Conservation (phyloP, 1,140 invertebrate species). For the Drosophila sturtevanti region DNA sequence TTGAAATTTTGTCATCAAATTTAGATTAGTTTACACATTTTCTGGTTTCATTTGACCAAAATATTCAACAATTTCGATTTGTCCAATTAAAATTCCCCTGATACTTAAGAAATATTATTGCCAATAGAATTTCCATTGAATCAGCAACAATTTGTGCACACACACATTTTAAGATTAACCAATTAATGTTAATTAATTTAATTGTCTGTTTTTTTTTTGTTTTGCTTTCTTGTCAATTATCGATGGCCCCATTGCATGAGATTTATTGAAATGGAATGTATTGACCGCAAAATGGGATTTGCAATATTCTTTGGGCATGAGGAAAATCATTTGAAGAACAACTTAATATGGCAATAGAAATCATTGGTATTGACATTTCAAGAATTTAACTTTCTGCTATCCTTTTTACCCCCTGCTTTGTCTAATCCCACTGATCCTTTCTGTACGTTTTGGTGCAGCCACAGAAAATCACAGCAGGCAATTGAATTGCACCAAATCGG, state of each 20-base stretch:
- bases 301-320: background rate
- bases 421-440: background rate
- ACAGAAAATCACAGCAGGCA: conserved; percentile 50
- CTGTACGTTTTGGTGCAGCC: conserved; percentile 14
- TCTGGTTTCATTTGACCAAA: background rate
- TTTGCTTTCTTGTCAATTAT: background rate
- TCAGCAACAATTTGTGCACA: background rate
- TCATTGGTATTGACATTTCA: background rate
- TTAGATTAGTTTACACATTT: background rate
- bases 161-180: too few species aligned
- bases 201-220: background rate
- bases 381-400: background rate
- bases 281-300: background rate
- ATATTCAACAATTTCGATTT: background rate
- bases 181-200: background rate
- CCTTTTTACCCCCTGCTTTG: background rate
- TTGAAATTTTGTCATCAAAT: background rate
- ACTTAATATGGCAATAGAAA: conserved; percentile 7
- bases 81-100: background rate
- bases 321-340: background rate
- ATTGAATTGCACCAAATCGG: conserved; percentile 66
- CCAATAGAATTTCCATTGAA: background rate
- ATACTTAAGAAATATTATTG: background rate
- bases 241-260: background rate
- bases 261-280: background rate